Percentiles rank a stretch among this genome's conserved stretches.
Conservation (phyloP, 2,113 vertebrate genomes). For the Corythornis madagascariensis region DNA sequence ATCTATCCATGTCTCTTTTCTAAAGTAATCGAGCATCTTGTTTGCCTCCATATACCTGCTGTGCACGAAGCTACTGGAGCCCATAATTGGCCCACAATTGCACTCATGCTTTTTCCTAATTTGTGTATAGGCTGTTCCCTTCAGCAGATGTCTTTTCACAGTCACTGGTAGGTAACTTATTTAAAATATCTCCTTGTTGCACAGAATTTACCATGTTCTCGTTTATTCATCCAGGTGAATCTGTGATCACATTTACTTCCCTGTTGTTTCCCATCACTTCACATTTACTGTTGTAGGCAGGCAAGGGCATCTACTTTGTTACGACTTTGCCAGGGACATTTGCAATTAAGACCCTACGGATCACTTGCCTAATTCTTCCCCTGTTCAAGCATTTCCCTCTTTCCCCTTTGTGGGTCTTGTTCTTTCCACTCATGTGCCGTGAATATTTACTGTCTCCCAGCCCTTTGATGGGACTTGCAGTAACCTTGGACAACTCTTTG, state of each 20-base stretch:
- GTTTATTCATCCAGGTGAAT: background rate
- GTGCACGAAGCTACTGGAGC: slow-evolving; percentile 18
- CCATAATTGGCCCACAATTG: slow-evolving; percentile 27
- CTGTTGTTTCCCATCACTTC: background rate
- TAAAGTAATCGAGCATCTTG: background rate
- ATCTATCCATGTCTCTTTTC: slow-evolving; percentile 8
- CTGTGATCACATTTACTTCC: background rate
- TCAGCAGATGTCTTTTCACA: slow-evolving; percentile 22
- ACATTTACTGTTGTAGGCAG: background rate
- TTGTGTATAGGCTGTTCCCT: background rate
- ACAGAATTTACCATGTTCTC: background rate
- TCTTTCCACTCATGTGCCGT: background rate
- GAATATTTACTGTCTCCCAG: background rate
- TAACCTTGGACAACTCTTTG: background rate
- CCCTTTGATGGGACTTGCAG: background rate
- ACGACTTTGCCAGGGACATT: background rate
- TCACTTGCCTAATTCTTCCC: background rate
- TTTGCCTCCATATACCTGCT: slow-evolving; percentile 29
- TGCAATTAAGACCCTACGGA: background rate
- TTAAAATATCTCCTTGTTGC: slow-evolving; percentile 1
- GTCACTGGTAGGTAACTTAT: slow-evolving; percentile 14
- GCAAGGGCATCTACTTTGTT: background rate
- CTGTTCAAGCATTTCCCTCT: background rate
- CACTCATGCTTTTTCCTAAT: slow-evolving; percentile 20
- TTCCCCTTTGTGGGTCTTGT: background rate